Evolutionary conservation across 2,797 vertebrate genomes (phyloP), one percentile per base, ranked within the genome.

Genomic region (Scarus forsteni): DNA sequence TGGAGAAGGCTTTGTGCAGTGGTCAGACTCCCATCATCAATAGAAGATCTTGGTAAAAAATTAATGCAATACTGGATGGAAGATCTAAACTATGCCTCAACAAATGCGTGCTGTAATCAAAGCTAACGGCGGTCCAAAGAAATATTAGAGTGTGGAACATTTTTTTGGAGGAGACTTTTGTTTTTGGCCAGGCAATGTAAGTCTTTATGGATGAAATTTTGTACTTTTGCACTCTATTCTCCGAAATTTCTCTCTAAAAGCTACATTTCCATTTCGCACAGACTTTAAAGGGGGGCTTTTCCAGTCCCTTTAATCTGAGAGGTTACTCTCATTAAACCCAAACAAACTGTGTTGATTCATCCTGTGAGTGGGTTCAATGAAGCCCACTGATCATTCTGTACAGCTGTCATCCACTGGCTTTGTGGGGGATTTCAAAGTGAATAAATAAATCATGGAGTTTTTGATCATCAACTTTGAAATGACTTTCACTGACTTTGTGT

Each of bases 241-340:
- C 48, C 6, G 34, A 55, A 10, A 55, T 70, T 19, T 36, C 13
- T 49, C n/a, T 48, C 42, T 16, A 45, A 39, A 6, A 39, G 40
- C 13, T 10, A 12, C 9, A 44, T 46, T 69, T 40, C 15, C 6
- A 42, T 52, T 70, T 39, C 42, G 15, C 42, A 48, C 38, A 54
- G 66, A 39, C 27, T n/a, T 38, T 49, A 9, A 54, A 55, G 43
- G 34, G 1, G 36, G 10, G 3, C 44, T 58, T 52, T 10, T 50
- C 15, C 3, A 6, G 12, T 54, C 58, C 5, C 39, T 62, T 70
- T 51, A 49, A 55, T 54, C 10, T 39, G 36, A 70, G 19, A 53
- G 39, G 36, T 67, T 7, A 35, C 6, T 51, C 11, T 67, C 27
- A 66, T 67, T 70, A 62, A 67, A 67, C 18, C 19, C 11, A 67